Evolutionary conservation across 1,140 invertebrate genomes (phyloP).

Genomic region (Drosophila gunungcola): DNA sequence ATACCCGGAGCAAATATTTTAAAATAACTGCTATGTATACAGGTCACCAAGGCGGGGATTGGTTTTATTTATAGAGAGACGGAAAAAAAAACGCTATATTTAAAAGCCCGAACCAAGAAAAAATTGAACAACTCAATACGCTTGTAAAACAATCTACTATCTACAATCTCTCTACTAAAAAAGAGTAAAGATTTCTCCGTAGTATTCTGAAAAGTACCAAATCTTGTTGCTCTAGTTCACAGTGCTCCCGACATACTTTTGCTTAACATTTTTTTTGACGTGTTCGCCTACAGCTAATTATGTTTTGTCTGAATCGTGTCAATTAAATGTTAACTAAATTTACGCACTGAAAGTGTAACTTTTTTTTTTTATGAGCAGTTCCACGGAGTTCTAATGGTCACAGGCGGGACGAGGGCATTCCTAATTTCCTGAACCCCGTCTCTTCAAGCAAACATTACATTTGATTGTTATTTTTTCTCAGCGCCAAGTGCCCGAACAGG

Average conservation of each 20-base stretch:
- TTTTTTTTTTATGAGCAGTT: constrained; percentile 1
- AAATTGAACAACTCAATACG: no score
- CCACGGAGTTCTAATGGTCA: constrained; percentile 5
- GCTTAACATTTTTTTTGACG: constrained; percentile 68
- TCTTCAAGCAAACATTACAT: constrained; percentile 61
- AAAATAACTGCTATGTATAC: no score
- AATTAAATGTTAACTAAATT: constrained; percentile 67
- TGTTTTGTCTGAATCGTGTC: constrained; percentile 21
- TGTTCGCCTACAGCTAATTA: constrained; percentile 50
- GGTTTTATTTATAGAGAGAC: background rate
- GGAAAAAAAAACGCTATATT: no score
- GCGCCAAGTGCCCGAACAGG: constrained; percentile 53
- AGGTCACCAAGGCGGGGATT: no score
- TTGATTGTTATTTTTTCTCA: constrained; percentile 73
- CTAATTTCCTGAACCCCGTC: constrained; percentile 61
- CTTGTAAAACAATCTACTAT: no score
- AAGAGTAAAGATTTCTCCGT: no score
- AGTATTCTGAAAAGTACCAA: no score
- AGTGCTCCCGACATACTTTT: constrained; percentile 5
- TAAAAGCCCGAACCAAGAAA: no score
- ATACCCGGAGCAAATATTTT: background rate
- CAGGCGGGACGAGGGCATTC: constrained; percentile 45
- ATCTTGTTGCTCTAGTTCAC: background rate
- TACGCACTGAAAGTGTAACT: constrained; percentile 64
- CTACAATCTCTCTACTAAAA: no score